A percentile compares a stretch with the other conserved stretches of the same genome.
Conservation (phyloP, 2,113 vertebrate species). For the Sphaerodactylus townsendi region DNA sequence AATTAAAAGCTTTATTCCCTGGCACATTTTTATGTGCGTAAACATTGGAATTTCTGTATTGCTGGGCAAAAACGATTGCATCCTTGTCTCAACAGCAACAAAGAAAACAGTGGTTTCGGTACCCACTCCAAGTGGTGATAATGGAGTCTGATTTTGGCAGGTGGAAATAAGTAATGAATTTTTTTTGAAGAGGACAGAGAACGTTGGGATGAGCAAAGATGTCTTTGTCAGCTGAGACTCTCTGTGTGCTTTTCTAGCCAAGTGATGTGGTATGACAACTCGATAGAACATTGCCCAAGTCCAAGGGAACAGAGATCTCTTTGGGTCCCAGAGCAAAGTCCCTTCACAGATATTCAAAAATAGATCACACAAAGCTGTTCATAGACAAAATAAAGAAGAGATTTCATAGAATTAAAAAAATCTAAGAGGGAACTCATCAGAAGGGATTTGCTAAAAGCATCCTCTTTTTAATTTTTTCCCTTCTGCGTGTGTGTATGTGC, state of each 20-base stretch:
- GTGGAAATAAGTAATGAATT: conserved; percentile 12
- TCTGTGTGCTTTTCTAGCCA: conserved; percentile 13
- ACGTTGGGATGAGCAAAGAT: not conserved
- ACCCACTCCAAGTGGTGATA: not conserved
- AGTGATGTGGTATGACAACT: conserved; percentile 10
- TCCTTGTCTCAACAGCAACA: not conserved
- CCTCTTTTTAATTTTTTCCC: not conserved
- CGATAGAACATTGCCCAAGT: conserved; percentile 32
- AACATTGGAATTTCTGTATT: not conserved
- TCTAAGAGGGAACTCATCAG: conserved; percentile 31
- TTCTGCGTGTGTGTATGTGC: too few species aligned
- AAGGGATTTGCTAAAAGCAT: fast-evolving
- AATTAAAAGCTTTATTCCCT: conserved; percentile 18
- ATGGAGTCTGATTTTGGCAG: conserved; percentile 1
- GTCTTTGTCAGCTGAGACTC: not conserved
- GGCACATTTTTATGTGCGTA: not conserved
- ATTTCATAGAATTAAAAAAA: conserved; percentile 30
- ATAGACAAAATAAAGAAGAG: conserved; percentile 39
- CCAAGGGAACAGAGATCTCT: conserved; percentile 1
- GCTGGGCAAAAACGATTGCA: fast-evolving
- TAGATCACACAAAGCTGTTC: not conserved
- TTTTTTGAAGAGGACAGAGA: not conserved
- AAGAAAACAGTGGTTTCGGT: not conserved
- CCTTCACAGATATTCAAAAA: conserved; percentile 25
- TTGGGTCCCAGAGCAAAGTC: not conserved